phyloP scores from a whole-genome alignment of 2,797 vertebrate genomes.

The Morelia viridis region DNA sequence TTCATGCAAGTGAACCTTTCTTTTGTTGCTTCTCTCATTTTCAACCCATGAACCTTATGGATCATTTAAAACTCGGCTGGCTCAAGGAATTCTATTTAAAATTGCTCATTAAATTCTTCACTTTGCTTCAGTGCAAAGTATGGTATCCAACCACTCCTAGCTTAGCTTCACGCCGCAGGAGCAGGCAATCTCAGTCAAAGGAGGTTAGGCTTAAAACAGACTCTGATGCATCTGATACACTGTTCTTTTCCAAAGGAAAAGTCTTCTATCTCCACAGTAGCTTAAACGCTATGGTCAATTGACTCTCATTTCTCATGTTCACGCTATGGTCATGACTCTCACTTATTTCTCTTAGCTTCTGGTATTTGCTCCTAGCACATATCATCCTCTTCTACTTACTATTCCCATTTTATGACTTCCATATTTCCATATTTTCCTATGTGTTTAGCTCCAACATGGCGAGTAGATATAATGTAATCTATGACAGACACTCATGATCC shows the following conservation, averaged over 20 bases:
- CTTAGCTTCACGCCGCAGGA: not conserved
- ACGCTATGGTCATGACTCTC: too few species aligned
- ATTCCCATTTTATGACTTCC: not conserved
- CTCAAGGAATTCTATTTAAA: not conserved
- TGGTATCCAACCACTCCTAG: not conserved
- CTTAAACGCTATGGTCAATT: not conserved
- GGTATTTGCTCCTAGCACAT: not conserved
- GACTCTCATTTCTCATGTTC: not conserved
- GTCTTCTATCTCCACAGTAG: not conserved
- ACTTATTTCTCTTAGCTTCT: not conserved
- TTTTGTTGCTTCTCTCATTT: not conserved
- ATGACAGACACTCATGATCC: not conserved
- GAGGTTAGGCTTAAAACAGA: not conserved
- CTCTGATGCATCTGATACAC: not conserved
- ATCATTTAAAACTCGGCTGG: not conserved
- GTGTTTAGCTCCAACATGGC: not conserved
- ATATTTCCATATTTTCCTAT: not conserved
- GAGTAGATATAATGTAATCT: not conserved
- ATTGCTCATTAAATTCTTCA: not conserved
- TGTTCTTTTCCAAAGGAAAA: not conserved
- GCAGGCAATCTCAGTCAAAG: not conserved
- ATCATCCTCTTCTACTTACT: not conserved
- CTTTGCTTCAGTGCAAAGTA: not conserved
- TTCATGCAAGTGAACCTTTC: not conserved
- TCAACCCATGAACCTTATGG: not conserved